A percentile compares a stretch with the other conserved stretches of the same genome.
Conservation (phyloP, 53 echinoderm and acorn worm genomes). For the Hippasteria phrygiana region DNA sequence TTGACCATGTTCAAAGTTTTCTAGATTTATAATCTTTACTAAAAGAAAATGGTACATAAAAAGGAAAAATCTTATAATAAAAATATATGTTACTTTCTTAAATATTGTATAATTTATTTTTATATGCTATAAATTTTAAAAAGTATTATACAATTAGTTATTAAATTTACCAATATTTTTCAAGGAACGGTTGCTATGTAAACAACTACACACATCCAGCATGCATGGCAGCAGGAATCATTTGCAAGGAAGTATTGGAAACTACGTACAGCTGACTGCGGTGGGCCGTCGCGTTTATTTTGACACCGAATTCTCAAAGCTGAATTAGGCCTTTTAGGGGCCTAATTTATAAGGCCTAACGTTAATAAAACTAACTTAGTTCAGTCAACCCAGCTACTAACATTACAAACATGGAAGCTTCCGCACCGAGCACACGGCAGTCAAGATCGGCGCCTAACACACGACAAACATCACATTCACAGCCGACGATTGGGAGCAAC, state of each 20-base stretch:
- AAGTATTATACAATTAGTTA: too few relatives aligned
- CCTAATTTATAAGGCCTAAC: too few relatives aligned
- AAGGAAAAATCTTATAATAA: background rate
- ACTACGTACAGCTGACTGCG: too few relatives aligned
- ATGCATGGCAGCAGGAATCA: too few relatives aligned
- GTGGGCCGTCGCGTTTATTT: too few relatives aligned
- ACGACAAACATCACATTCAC: slow-evolving; percentile 51
- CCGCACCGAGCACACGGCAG: slow-evolving; percentile 10
- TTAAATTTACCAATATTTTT: background rate
- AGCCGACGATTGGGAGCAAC: slow-evolving; percentile 87
- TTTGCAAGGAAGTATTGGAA: too few relatives aligned
- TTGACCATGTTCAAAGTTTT: background rate
- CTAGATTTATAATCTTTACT: background rate
- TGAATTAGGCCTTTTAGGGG: too few relatives aligned
- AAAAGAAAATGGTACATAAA: background rate
- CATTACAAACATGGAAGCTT: slow-evolving; percentile 26
- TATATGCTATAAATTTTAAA: background rate
- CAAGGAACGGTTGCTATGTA: slow-evolving; percentile 37
- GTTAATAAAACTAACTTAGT: too few relatives aligned
- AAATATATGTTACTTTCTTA: background rate
- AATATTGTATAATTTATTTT: background rate
- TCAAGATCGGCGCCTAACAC: slow-evolving; percentile 8
- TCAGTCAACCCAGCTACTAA: too few relatives aligned
- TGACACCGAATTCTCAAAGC: too few relatives aligned
- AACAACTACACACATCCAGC: slow-evolving; percentile 32